These are phyloP conservation scores for Ailurus styani DNA, from an alignment of 2,113 vertebrate species.

Conservation along the genomic window DNA sequence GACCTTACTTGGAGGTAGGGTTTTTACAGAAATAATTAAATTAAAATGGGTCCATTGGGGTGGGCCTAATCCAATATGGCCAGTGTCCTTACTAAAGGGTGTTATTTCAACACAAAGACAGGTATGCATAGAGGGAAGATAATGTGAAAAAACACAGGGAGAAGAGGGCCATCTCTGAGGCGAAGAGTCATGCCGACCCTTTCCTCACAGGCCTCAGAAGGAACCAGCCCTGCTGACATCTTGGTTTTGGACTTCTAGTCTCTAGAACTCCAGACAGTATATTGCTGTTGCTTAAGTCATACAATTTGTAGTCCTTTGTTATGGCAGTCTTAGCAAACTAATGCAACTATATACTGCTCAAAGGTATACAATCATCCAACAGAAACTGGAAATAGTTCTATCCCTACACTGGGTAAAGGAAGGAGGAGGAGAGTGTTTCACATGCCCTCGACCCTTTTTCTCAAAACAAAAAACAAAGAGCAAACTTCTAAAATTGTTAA, in stretches of 20 bases:
- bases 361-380: background rate
- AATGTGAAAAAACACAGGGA: background rate
- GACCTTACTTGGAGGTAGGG: background rate
- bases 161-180: background rate
- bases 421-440: background rate
- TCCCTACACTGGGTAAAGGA: background rate
- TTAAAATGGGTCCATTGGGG: background rate
- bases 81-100: background rate
- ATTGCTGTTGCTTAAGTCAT: background rate
- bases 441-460: background rate
- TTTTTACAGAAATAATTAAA: background rate
- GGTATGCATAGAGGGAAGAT: fast-evolving
- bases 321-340: background rate
- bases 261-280: background rate
- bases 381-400: background rate
- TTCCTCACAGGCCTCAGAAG: background rate
- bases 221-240: background rate
- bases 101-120: background rate
- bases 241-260: background rate
- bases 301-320: background rate
- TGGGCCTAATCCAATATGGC: background rate
- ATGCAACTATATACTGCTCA: background rate
- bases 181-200: background rate
- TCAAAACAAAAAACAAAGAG: background rate
- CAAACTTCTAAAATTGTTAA: background rate